Evolutionary conservation across 2,888 invertebrate genomes (phyloP), one percentile per base, ranked within the genome.

Genomic region (Cetonia aurata): DNA sequence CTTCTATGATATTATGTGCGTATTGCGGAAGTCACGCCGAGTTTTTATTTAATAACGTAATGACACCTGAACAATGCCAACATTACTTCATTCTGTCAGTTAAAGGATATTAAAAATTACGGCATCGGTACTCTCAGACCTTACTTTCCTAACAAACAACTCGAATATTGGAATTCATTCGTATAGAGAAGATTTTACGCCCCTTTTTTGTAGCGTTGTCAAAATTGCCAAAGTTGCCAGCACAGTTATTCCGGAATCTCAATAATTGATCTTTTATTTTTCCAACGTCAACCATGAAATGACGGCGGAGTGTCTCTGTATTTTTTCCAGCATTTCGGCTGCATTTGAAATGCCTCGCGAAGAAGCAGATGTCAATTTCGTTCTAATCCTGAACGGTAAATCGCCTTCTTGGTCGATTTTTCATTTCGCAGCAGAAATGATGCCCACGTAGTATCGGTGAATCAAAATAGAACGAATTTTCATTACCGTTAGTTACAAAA

Each of bases 391-490:
- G 37, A 62, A 62, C 62, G 62, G 62, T 62, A 62, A 62, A 62
- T 62, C 48, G 13, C 46, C 62, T 62, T 62, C 9, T 62, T 62
- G 48, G 62, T 62, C 33, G 62, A 62, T 62, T 62, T 62, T 62
- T 62, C 48, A 48, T 48, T 50, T 62, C 48, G 33, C 15, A 62
- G 48, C 13, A 62, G 60, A 46, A 60, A 60, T 25, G 25, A 3
- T 25, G 46, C 46, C 25, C 33, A n/a, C 10, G 10, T 60, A 19
- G 62, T 48, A 48, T 50, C 10, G 4, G 62, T 33, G 33, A 62
- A 62, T 33, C 48, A 48, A 62, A 62, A 62, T 42, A 19, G 33
- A 62, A 33, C 48, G 62, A 48, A n/a, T 46, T 48, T 33, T 48
- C 50, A 25, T 46, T 60, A 46, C 62, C 62, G 62, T 62, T 62